Percentiles rank a stretch among this genome's conserved stretches.
phyloP scores from a whole-genome alignment of 2,888 invertebrate species.

The Chorisops tibialis region DNA sequence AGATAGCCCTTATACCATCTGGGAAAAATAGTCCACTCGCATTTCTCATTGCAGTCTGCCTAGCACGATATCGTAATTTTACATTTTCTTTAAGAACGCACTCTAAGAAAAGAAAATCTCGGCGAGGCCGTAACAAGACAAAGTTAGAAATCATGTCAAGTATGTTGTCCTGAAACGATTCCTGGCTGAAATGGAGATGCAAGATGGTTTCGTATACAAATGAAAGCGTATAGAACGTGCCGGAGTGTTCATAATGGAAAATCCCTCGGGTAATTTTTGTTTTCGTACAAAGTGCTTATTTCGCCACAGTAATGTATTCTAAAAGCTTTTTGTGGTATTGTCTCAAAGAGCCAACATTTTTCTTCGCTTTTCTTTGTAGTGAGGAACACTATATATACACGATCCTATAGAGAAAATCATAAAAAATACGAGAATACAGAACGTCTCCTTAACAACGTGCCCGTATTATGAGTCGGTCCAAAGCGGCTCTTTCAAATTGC shows the following conservation, averaged over 20 bases:
- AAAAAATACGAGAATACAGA: no score
- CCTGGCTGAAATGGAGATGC: constrained; percentile 17
- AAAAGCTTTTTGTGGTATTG: constrained; percentile 34
- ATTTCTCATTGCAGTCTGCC: no score
- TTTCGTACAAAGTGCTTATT: constrained; percentile 36
- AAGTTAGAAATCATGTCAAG: constrained; percentile 34
- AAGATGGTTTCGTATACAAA: constrained; percentile 31
- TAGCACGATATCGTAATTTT: no score
- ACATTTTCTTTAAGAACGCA: no score
- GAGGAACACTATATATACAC: no score
- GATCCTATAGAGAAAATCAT: no score
- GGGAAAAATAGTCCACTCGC: no score
- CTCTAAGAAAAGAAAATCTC: constrained; percentile 4
- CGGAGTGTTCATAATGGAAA: constrained; percentile 37
- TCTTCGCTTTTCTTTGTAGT: constrained; percentile 1
- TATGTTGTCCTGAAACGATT: constrained; percentile 25
- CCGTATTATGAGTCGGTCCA: not conserved
- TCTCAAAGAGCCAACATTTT: constrained; percentile 29
- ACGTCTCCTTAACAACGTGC: no score
- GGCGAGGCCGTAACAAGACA: constrained; percentile 19
- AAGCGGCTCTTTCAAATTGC: not conserved
- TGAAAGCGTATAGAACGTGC: constrained; percentile 37
- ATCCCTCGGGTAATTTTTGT: constrained; percentile 36
- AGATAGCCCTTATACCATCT: no score
- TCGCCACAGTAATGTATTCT: constrained; percentile 35